Base-by-base conservation (phyloP, 2,797 vertebrate genomes). In the Notolepis coatsorum region DNA sequence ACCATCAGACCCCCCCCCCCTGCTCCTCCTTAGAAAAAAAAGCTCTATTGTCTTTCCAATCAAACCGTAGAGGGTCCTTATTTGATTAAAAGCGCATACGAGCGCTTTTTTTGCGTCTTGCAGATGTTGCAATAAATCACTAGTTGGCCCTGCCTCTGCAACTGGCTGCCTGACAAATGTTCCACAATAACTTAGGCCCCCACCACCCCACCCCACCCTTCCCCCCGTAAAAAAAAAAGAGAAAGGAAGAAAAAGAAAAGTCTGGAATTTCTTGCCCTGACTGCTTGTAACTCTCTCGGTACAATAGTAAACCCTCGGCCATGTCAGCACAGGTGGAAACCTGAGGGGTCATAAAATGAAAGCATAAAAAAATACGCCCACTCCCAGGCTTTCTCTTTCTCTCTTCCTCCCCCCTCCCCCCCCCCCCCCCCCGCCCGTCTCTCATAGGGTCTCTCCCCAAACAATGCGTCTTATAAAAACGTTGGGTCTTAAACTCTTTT, bases 91-190 rank as follows among this genome's bases (percentile, higher is more conserved):
- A 89, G 68, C 87, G 83, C 73, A 77, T 72, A 81, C 73, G 27
- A 39, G 81, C 73, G 75, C 80, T 75, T 88, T 81, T 87, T 88
- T 81, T 87, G 68, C 55, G 74, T 89, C 88, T 88, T 91, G 80
- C 89, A 93, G 90, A 94, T 93, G 90, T 92, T 92, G 73, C 88
- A 88, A 87, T 95, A 95, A 95, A 95, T 95, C 93, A 93, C 2
- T 77, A 71, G 77, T 24, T 63, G 74, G 88, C 68, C 67, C 90
- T 89, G 91, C 92, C 92, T 92, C 71, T 86, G 82, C 84, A 81
- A 91, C 91, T 95, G 94, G 92, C 93, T 87, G 77, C 77, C 78
- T 93, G 93, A 94, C 92, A 96, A 92, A 93, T 75, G 84, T 82
- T 90, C 92, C 89, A 89, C 89, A 93, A 92, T 94, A 93, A 93